Conservation (phyloP, 2,113 vertebrate species). For the Hemiscyllium ocellatum region DNA sequence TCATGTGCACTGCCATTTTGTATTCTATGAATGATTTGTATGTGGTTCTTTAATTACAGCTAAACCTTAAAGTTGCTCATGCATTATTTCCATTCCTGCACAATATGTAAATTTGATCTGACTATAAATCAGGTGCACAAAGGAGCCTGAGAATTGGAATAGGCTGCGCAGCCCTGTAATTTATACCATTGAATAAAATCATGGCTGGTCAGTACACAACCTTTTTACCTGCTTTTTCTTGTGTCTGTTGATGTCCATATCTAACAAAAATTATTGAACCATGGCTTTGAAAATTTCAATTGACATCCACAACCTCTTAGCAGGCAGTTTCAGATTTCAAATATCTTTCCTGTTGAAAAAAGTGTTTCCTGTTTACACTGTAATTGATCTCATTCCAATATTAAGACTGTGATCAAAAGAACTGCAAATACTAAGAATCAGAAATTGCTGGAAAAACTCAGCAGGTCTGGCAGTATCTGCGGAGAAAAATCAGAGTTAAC, state of each 20-base stretch:
- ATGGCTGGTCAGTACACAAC: background rate
- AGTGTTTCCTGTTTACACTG: background rate
- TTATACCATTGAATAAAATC: background rate
- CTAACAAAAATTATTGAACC: background rate
- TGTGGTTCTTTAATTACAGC: too few relatives aligned
- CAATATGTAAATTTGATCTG: background rate
- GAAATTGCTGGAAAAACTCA: too few relatives aligned
- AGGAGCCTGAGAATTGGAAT: background rate
- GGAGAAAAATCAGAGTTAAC: too few relatives aligned
- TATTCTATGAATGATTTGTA: too few relatives aligned
- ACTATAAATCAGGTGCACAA: background rate
- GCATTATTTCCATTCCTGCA: background rate
- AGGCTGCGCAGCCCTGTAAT: background rate
- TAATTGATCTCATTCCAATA: background rate
- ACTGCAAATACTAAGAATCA: too few relatives aligned
- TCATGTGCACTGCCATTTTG: too few relatives aligned
- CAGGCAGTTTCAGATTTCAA: background rate
- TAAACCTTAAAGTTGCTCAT: too few relatives aligned
- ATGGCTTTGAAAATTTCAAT: background rate
- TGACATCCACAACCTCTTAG: background rate
- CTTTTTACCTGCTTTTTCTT: background rate
- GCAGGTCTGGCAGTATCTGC: too few relatives aligned
- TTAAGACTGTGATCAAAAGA: background rate
- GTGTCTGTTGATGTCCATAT: background rate
- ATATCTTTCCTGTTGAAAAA: background rate